Evolutionary conservation across 2,888 invertebrate species (phyloP), one percentile per base, ranked within the genome.

Genomic region (Drosophila crucigera): DNA sequence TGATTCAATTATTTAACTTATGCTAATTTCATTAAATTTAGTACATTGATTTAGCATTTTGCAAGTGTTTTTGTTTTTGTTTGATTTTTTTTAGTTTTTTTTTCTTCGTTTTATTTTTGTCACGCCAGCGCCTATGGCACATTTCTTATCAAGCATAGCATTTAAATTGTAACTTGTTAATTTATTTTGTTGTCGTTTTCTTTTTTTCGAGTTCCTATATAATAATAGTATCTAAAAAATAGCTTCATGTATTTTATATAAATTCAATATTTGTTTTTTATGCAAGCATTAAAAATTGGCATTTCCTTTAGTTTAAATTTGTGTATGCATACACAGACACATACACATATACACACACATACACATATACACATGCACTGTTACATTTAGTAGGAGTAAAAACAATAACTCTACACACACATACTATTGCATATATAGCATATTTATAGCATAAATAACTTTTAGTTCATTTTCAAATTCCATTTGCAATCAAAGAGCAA

Each of bases 201-300:
- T 50, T 33, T 64, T 64, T 67, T 73, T 61, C 49, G 49, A 66
- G 49, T 74, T 55, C 59, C 74, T 73, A 78, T 68, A 61, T 73
- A 77, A 68, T 80, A 89, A 89, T 90, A 85, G 90, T 91, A 68
- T 86, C 91, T 89, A 85, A 85, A 85, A 85, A 85, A 86, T 86
- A 86, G 76, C 80, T 80, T 80, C 71, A 71, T 73, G 59, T 77
- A 73, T 80, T 62, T 60, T 55, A 68, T 83, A 68, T 81, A 80
- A 78, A 76, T 81, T 78, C 82, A 78, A 77, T 81, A 56, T 63
- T 58, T 53, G 19, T 59, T 73, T 68, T 74, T 69, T 64, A 73
- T 84, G 74, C 79, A 86, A 86, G 85, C 86, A 76, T 89, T 83
- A 67, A 77, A 88, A 85, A 83, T 90, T 83, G 91, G 89, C 90